Evolutionary conservation across 2,888 invertebrate genomes (phyloP).

Genomic region (Dryadula phaetusa): DNA sequence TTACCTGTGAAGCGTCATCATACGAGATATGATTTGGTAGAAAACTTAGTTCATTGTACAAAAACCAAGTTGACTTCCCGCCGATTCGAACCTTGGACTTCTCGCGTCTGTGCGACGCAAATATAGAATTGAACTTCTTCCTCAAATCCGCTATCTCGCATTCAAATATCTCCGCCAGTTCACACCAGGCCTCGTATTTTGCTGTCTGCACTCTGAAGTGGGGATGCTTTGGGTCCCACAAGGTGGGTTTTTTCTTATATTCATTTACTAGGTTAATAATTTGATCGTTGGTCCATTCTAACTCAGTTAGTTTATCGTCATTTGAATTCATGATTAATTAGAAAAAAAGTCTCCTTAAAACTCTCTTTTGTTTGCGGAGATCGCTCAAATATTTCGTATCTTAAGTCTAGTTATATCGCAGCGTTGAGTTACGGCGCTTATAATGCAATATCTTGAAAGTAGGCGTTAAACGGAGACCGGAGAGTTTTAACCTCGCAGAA

Average conservation of each 20-base stretch:
- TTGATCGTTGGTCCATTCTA: slow-evolving; percentile 68
- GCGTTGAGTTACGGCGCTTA: not conserved
- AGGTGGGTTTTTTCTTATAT: slow-evolving; percentile 59
- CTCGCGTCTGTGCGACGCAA: slow-evolving; percentile 75
- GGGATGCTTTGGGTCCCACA: slow-evolving; percentile 67
- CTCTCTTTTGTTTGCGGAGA: no score
- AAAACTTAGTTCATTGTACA: slow-evolving; percentile 67
- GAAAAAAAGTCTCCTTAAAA: not conserved
- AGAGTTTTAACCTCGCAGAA: no score
- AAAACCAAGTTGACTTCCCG: slow-evolving; percentile 66
- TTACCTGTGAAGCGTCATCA: slow-evolving; percentile 14
- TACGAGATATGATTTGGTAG: slow-evolving; percentile 63
- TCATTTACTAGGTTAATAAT: slow-evolving; percentile 63
- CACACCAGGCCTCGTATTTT: slow-evolving; percentile 69
- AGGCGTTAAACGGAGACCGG: not conserved
- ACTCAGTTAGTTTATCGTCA: slow-evolving; percentile 54
- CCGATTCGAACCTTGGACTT: slow-evolving; percentile 66
- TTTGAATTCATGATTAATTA: slow-evolving; percentile 3
- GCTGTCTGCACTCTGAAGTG: slow-evolving; percentile 62
- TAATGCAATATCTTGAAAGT: not conserved
- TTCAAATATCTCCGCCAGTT: slow-evolving; percentile 63
- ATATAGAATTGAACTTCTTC: slow-evolving; percentile 73
- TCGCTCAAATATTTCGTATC: no score
- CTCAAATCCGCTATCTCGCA: slow-evolving; percentile 68
- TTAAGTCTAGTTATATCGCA: not conserved